phyloP scores from a whole-genome alignment of 2,113 vertebrate genomes.

The Austrofundulus limnaeus region DNA sequence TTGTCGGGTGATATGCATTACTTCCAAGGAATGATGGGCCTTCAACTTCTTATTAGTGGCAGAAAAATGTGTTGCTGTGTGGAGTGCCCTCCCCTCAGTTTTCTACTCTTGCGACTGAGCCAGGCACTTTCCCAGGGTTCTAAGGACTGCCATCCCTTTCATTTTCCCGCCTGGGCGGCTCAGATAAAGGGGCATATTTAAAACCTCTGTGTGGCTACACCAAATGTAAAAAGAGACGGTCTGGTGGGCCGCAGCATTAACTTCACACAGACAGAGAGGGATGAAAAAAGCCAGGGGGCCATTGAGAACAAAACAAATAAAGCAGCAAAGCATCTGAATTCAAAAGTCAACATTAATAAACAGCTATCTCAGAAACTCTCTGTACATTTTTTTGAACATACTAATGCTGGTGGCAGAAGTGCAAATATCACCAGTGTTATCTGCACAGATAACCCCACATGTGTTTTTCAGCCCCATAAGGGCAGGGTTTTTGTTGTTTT shows the following conservation, averaged over 20 bases:
- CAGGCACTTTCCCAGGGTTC: conserved; percentile 76
- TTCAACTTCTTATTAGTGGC: conserved; percentile 61
- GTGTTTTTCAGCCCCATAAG: conserved; percentile 43
- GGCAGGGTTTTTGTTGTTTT: conserved; percentile 41
- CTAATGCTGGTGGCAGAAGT: conserved; percentile 28
- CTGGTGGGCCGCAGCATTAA: conserved; percentile 60
- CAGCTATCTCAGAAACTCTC: conserved; percentile 21
- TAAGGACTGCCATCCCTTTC: conserved; percentile 77
- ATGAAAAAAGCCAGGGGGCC: conserved; percentile 7
- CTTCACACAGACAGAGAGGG: conserved; percentile 38
- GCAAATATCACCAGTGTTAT: conserved; percentile 44
- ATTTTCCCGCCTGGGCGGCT: conserved; percentile 76
- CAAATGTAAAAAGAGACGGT: conserved; percentile 65
- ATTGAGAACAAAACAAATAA: conserved; percentile 39
- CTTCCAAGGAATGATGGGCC: too few relatives aligned
- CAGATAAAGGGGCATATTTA: conserved; percentile 81
- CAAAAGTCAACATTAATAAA: conserved; percentile 47
- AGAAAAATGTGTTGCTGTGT: conserved; percentile 55
- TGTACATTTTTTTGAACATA: background rate
- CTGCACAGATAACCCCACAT: conserved; percentile 49
- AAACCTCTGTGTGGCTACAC: conserved; percentile 72
- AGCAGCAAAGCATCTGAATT: conserved; percentile 24
- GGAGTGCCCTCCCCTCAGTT: conserved; percentile 66
- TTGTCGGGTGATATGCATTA: too few relatives aligned
- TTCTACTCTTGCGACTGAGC: conserved; percentile 67